Evolutionary conservation across 2,888 invertebrate species (phyloP).

Genomic region (Pharmacophagus antenor): DNA sequence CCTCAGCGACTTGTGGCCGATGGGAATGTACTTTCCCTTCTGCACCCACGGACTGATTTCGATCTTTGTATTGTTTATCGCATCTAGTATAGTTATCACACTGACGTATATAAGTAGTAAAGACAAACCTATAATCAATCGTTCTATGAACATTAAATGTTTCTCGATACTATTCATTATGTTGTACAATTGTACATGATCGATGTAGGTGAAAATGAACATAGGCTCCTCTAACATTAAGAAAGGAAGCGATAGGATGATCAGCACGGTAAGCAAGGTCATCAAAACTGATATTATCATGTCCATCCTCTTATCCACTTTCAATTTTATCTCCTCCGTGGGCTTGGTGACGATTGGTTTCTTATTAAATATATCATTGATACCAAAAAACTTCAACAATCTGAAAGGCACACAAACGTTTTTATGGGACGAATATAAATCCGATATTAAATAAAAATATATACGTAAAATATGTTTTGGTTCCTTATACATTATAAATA

Average conservation of each 20-base stretch:
- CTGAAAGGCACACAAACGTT: constrained; percentile 1
- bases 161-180: constrained; percentile 3
- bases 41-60: constrained; percentile 25
- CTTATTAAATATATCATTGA: background rate
- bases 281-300: constrained; percentile 6
- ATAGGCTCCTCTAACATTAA: constrained; percentile 13
- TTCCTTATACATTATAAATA: no score
- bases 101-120: constrained; percentile 3
- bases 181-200: background rate
- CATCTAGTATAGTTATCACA: constrained; percentile 4
- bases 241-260: constrained; percentile 18
- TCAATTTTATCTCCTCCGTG: background rate
- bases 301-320: background rate
- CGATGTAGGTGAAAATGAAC: background rate
- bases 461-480: no score
- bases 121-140: constrained; percentile 5
- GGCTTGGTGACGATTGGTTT: background rate
- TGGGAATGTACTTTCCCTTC: constrained; percentile 18
- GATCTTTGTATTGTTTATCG: constrained; percentile 8
- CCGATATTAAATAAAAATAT: no score
- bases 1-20: background rate
- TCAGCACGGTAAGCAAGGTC: constrained; percentile 7
- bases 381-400: constrained; percentile 11
- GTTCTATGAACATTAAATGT: constrained; percentile 17
- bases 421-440: no score